A percentile compares a stretch with the other conserved stretches of the same genome.
Evolutionary conservation across 2,113 vertebrate genomes (phyloP).

Genomic region (Thunnus maccoyii): DNA sequence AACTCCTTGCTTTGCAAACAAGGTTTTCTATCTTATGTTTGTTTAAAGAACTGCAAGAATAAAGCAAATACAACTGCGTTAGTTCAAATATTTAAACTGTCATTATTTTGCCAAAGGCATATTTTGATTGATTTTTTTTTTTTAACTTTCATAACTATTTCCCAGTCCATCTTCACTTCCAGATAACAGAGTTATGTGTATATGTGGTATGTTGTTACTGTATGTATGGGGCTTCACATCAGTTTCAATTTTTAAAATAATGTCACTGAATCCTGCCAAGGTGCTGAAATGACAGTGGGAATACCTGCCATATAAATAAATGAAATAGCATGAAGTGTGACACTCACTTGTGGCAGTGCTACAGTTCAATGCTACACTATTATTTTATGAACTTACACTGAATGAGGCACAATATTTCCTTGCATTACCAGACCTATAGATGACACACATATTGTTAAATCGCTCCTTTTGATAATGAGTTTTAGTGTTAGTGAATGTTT

Average conservation of each 20-base stretch:
- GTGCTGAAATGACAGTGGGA: constrained; percentile 3
- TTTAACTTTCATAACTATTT: neutral
- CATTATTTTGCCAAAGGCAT: constrained; percentile 1
- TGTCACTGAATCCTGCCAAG: neutral
- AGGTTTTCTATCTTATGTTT: constrained; percentile 7
- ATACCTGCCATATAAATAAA: neutral
- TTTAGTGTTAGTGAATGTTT: neutral
- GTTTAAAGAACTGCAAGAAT: constrained; percentile 13
- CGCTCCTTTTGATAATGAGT: neutral
- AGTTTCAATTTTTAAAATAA: neutral
- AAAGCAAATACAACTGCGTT: constrained; percentile 23
- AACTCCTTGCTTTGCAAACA: constrained; percentile 11
- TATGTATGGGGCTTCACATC: neutral
- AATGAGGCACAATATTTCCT: neutral
- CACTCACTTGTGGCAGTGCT: neutral
- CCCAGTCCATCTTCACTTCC: neutral
- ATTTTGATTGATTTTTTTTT: constrained; percentile 13
- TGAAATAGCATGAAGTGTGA: neutral
- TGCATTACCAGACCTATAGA: neutral
- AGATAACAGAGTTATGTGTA: neutral
- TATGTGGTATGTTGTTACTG: too few species aligned
- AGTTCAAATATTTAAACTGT: constrained; percentile 19
- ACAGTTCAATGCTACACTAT: neutral
- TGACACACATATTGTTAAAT: neutral
- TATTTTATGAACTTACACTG: too few species aligned